These are phyloP conservation scores for Nomada goodeniana DNA, from an alignment of 2,888 invertebrate species.

Conservation along the genomic window DNA sequence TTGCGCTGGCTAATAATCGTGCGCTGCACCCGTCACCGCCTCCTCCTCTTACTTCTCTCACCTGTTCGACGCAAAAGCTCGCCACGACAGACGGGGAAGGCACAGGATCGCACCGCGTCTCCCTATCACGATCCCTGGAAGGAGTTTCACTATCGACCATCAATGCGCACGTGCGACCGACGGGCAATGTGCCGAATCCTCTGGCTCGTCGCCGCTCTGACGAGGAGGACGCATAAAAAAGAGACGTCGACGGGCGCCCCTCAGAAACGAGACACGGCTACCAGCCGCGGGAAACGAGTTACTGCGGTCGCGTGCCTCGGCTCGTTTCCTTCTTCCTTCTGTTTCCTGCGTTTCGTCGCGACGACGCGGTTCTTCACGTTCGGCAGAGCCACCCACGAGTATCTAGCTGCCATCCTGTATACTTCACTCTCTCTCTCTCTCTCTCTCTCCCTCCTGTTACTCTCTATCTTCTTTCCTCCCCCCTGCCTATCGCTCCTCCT, in stretches of 20 bases:
- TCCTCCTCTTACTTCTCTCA: slow-evolving; percentile 8
- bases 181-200: slow-evolving; percentile 59
- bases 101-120: slow-evolving; percentile 34
- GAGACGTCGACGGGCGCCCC: neutral
- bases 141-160: slow-evolving; percentile 57
- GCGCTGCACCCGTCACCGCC: slow-evolving; percentile 4
- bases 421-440: slow-evolving; percentile 23
- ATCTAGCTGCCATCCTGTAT: slow-evolving; percentile 58
- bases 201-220: slow-evolving; percentile 33
- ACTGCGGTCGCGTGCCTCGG: slow-evolving; percentile 24
- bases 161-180: slow-evolving; percentile 61
- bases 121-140: slow-evolving; percentile 22
- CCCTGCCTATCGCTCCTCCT: too few species aligned
- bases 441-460: neutral
- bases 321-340: slow-evolving; percentile 21
- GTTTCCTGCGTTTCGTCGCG: slow-evolving; percentile 37
- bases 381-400: slow-evolving; percentile 52
- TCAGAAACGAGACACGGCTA: slow-evolving; percentile 27
- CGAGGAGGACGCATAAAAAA: slow-evolving; percentile 35
- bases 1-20: slow-evolving; percentile 1
- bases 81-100: slow-evolving; percentile 14
- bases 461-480: neutral
- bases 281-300: slow-evolving; percentile 26
- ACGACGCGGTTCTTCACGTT: slow-evolving; percentile 50
- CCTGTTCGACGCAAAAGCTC: slow-evolving; percentile 25